Conservation (phyloP, 2,888 invertebrate species). For the Trypoxylon attenuatum region DNA sequence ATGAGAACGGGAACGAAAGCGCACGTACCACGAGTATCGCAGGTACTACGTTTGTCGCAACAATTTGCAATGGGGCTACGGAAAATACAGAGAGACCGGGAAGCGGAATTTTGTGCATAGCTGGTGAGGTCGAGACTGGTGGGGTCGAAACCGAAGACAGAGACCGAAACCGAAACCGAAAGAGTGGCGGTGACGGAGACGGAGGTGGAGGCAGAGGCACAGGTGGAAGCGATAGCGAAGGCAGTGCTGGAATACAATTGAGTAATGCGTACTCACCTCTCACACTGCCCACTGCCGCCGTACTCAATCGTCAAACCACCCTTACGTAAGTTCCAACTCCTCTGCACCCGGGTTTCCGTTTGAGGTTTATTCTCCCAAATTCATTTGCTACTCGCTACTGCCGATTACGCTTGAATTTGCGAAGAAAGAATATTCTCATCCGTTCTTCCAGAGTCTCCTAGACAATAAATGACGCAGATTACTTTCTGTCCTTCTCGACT, state of each 20-base stretch:
- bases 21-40: too few relatives aligned
- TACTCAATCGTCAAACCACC: slow-evolving; percentile 76
- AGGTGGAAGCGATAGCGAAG: neutral
- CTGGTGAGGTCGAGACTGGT: too few relatives aligned
- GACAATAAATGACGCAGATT: too few relatives aligned
- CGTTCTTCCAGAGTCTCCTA: too few relatives aligned
- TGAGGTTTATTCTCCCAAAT: neutral
- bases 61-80: too few relatives aligned
- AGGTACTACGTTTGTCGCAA: too few relatives aligned
- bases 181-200: neutral
- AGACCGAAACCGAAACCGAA: too few relatives aligned
- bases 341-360: neutral
- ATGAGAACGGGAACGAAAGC: too few relatives aligned
- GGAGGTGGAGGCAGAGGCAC: neutral
- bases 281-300: slow-evolving; percentile 76
- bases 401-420: neutral
- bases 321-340: slow-evolving; percentile 74
- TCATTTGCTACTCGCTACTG: neutral
- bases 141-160: too few relatives aligned
- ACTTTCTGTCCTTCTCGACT: neutral
- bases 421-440: too few relatives aligned
- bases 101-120: too few relatives aligned
- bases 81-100: too few relatives aligned
- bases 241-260: slow-evolving; percentile 54
- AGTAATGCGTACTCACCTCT: slow-evolving; percentile 73